Conservation (phyloP, 2,888 invertebrate genomes). For the Diloba caeruleocephala region DNA sequence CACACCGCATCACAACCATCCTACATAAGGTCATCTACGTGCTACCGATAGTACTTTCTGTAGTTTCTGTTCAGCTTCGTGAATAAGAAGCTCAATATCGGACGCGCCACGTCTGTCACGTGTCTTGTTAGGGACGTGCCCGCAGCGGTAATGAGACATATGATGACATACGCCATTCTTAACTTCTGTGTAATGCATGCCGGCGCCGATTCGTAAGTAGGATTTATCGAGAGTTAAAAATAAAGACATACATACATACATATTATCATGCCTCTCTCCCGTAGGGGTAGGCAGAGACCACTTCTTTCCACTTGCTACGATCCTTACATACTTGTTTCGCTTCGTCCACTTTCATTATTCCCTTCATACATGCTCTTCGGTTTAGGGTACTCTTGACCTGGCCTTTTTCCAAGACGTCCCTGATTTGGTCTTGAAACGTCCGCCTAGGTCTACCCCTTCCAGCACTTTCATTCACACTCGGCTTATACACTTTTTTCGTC, state of each 20-base stretch:
- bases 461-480: no score
- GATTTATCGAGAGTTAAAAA: constrained; percentile 10
- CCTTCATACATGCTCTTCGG: no score
- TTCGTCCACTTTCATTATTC: no score
- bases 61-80: constrained; percentile 33
- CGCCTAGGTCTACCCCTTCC: no score
- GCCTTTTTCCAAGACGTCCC: no score
- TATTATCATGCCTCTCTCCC: background rate
- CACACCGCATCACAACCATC: constrained; percentile 8
- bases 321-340: no score
- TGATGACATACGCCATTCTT: constrained; percentile 34
- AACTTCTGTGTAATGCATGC: constrained; percentile 29
- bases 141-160: constrained; percentile 57
- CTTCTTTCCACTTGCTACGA: no score
- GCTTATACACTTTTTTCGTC: no score
- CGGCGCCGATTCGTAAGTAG: constrained; percentile 26
- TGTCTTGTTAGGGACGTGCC: constrained; percentile 68
- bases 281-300: no score
- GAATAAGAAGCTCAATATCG: constrained; percentile 47
- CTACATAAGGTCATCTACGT: constrained; percentile 39
- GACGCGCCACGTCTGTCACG: constrained; percentile 55
- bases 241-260: no score
- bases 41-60: constrained; percentile 19
- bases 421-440: no score
- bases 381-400: no score